A percentile compares a stretch with the other conserved stretches of the same genome.
Conservation (phyloP, 2,888 invertebrate species). For the Smittia sp. region DNA sequence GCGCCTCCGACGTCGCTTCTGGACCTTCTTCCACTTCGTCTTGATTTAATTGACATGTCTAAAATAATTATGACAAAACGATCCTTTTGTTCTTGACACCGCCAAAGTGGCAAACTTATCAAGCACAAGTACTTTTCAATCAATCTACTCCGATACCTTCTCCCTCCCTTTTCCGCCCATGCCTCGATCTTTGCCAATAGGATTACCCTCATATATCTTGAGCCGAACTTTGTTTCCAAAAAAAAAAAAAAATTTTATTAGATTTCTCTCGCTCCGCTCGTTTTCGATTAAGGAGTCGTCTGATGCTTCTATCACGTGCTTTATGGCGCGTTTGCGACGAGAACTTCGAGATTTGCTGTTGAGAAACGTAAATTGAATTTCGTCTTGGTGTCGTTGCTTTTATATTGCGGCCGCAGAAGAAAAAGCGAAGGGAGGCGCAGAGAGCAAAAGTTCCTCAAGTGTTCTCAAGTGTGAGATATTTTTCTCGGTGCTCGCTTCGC, state of each 20-base stretch:
- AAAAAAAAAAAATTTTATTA: background rate
- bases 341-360: constrained; percentile 1
- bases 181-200: background rate
- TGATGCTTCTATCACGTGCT: constrained; percentile 20
- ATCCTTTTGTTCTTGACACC: constrained; percentile 14
- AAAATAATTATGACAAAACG: constrained; percentile 25
- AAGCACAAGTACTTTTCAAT: constrained; percentile 15
- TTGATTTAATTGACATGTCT: constrained; percentile 28
- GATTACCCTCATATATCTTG: background rate
- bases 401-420: background rate
- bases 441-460: constrained; percentile 13
- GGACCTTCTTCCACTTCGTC: background rate
- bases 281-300: constrained; percentile 13
- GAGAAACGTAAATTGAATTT: constrained; percentile 20
- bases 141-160: background rate
- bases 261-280: constrained; percentile 16
- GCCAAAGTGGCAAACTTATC: constrained; percentile 24
- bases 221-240: constrained; percentile 12
- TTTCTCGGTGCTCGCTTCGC: background rate
- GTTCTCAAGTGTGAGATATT: constrained; percentile 27
- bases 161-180: background rate
- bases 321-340: background rate
- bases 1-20: background rate
- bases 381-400: background rate
- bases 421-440: background rate